Base-by-base conservation (phyloP, 2,888 invertebrate genomes). In the Drosophila emarginata region DNA sequence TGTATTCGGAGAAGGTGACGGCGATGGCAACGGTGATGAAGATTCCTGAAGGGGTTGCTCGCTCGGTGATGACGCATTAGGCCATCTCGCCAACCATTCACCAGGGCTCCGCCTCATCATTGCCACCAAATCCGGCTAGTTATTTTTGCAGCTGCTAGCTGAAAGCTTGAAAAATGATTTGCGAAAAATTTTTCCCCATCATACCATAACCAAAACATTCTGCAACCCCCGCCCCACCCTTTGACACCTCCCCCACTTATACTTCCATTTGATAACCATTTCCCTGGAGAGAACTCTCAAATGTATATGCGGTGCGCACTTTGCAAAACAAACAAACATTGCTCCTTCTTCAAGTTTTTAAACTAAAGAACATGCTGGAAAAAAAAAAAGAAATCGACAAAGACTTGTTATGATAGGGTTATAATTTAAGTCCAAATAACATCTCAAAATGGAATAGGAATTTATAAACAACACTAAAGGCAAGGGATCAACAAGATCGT, bases 141-240 rank as follows among this genome's bases (percentile, higher is more conserved):
- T 45, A 76, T 80, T 80, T 77, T 81, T 69, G 72, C 82, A 82
- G 85, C 85, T 82, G 82, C 45, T 78, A 60, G 67, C 61, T 72
- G 69, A 72, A 80, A 45, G 85, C 82, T 78, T 85, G 82, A 82
- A 78, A 82, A 85, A 85, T 82, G 82, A 85, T 85, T 80, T 85
- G 82, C 85, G 80, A 85, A 85, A 78, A 78, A 32, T 67, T 74
- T 61, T 64, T 67, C 62, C 39, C 52, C 71, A 58, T 26, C 45
- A 51, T 26, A 60, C 40, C n/a, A 37, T 37, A 37, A 32, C 32
- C 32, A 32, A 37, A 36, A 32, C 40, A n/a, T n/a, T n/a, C n/a
- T n/a, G n/a, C n/a, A n/a, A n/a, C n/a, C n/a, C n/a, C n/a, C n/a
- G n/a, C n/a, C n/a, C n/a, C n/a, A n/a, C n/a, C 28, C 28, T 28